A percentile compares a stretch with the other conserved stretches of the same genome.
Evolutionary conservation across 2,888 invertebrate genomes (phyloP).

Genomic region (Eupithecia subfuscata): DNA sequence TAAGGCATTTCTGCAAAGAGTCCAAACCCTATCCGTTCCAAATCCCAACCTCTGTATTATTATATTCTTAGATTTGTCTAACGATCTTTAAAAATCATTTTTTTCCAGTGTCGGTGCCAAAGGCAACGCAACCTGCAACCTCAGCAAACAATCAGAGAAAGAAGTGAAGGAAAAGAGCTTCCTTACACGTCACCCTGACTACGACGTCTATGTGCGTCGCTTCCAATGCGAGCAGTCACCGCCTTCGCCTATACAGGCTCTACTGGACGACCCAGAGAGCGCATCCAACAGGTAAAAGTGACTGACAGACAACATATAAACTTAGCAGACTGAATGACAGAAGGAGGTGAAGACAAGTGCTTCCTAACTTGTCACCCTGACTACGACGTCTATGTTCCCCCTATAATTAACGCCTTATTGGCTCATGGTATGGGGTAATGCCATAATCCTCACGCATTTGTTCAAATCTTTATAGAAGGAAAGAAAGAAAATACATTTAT

Average conservation of each 20-base stretch:
- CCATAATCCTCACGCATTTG: no score
- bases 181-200: constrained; percentile 69
- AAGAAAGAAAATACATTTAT: no score
- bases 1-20: no score
- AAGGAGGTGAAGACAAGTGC: neutral
- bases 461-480: no score
- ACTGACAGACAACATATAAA: neutral
- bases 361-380: constrained; percentile 68
- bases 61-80: no score
- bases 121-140: constrained; percentile 77
- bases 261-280: constrained; percentile 59
- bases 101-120: constrained; percentile 74
- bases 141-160: constrained; percentile 68
- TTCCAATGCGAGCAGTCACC: constrained; percentile 74
- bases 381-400: constrained; percentile 74
- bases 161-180: constrained; percentile 66
- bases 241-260: constrained; percentile 66
- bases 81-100: neutral
- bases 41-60: no score
- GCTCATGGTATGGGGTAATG: no score
- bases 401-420: no score
- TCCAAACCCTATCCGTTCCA: no score
- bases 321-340: neutral
- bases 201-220: constrained; percentile 69
- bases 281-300: neutral